A percentile compares a stretch with the other conserved stretches of the same genome.
Conservation (phyloP, 2,888 invertebrate genomes). For the Phyllotreta cruciferae region DNA sequence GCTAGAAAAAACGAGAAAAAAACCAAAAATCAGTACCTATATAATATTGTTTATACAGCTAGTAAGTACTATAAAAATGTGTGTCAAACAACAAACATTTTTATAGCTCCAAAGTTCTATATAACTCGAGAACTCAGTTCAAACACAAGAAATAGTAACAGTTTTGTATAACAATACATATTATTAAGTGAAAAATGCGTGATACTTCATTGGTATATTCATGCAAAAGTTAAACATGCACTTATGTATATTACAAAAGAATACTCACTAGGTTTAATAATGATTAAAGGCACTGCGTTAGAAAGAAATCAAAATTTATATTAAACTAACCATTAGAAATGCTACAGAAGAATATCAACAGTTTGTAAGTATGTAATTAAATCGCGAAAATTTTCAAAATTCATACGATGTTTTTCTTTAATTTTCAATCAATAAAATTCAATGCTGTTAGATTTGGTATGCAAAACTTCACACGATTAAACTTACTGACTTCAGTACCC, state of each 20-base stretch:
- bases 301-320: constrained; percentile 41
- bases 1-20: constrained; percentile 51
- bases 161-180: neutral
- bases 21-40: constrained; percentile 1
- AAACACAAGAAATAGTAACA: too few relatives aligned
- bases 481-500: constrained; percentile 35
- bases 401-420: neutral
- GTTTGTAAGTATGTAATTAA: too few relatives aligned
- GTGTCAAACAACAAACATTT: too few relatives aligned
- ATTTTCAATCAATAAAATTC: neutral
- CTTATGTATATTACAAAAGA: neutral
- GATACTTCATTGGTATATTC: constrained; percentile 2
- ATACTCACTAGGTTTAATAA: constrained; percentile 64
- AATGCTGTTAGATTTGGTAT: neutral
- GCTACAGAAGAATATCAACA: neutral
- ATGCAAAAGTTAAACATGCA: constrained; percentile 27
- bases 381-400: neutral
- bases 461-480: constrained; percentile 26
- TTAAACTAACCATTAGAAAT: constrained; percentile 34
- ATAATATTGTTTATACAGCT: too few relatives aligned
- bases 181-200: too few relatives aligned
- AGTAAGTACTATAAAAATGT: neutral
- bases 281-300: constrained; percentile 66
- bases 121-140: too few relatives aligned
- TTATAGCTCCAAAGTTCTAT: too few relatives aligned